Percentiles rank a stretch among this genome's conserved stretches.
Evolutionary conservation across 2,113 vertebrate species (phyloP).

Genomic region (Actenoides lindsayi): DNA sequence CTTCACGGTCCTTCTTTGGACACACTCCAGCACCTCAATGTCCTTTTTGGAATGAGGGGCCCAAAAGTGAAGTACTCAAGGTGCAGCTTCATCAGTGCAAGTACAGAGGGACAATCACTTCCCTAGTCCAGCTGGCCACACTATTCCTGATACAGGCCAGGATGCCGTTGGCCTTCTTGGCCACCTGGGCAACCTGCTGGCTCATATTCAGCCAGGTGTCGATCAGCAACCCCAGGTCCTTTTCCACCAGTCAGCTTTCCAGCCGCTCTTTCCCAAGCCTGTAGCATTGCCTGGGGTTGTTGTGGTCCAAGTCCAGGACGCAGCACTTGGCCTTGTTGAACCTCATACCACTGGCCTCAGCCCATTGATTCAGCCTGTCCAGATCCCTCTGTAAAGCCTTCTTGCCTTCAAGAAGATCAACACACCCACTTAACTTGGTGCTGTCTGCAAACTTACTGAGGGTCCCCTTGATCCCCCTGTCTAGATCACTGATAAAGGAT

Average conservation of each 20-base stretch:
- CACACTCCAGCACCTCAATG: accelerated
- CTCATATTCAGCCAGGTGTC: background rate
- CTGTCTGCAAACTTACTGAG: background rate
- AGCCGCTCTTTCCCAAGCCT: background rate
- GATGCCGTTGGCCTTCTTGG: background rate
- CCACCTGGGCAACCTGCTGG: background rate
- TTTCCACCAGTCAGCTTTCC: background rate
- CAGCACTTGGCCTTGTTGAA: background rate
- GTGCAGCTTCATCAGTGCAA: background rate
- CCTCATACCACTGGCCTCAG: background rate
- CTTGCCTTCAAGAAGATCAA: background rate
- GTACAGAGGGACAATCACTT: background rate
- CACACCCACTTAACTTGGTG: background rate
- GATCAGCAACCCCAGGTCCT: background rate
- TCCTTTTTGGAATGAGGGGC: background rate
- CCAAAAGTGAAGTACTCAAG: background rate
- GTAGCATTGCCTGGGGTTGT: background rate
- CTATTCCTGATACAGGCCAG: background rate
- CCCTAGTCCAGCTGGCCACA: background rate
- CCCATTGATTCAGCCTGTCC: background rate
- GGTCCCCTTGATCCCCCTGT: accelerated
- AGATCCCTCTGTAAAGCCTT: background rate
- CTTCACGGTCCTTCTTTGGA: background rate
- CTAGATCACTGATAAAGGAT: background rate
- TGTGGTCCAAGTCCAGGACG: background rate